Evolutionary conservation across 2,113 vertebrate genomes (phyloP), one percentile per base, ranked within the genome.

Genomic region (Pavo muticus): DNA sequence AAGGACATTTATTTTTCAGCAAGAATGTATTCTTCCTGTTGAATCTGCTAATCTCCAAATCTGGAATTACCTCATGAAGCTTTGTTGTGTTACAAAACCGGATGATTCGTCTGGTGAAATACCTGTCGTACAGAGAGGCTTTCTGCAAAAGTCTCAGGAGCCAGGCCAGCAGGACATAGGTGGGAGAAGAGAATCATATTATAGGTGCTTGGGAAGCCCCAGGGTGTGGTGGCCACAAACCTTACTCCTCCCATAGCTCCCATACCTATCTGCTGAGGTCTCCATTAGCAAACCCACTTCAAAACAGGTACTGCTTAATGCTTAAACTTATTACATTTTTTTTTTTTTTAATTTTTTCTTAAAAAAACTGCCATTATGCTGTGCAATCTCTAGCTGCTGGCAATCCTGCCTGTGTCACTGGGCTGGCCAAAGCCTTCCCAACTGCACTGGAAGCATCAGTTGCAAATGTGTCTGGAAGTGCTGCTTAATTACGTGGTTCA

Each of bases 151-250:
- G 57, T 57, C 30, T 57, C 10, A 7, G 9, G 14, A 21, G 44
- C 44, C 7, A 5, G 7, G 19, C 6, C 24, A 35, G 9, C 5
- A 70, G 17, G 25, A 76, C 82, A 89, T 2, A 6, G 20, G 14
- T 37, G 37, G 32, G 24, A 57, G 37, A 76, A 40, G 30, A 40
- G 25, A 84, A 61, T 44, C 10, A 9, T 19, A 12, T 79, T 76
- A 32, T 0, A 0, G 2, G 2, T 32, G 39, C 56, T 67, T 74
- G 56, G 42, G 13, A 56, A 91, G 42, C 60, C 48, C 20, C 2
- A 23, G 48, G 37, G 45, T 3, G 21, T 32, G 44, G 71, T 84
- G 75, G 20, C 56, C 10, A 18, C 19, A 72, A 23, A 17, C 3
- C 13, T 19, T 85, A 27, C 14, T 76, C 39, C 14, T 69, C 21